Conservation (phyloP, 2,888 invertebrate species). For the Pseudococcus viburni region DNA sequence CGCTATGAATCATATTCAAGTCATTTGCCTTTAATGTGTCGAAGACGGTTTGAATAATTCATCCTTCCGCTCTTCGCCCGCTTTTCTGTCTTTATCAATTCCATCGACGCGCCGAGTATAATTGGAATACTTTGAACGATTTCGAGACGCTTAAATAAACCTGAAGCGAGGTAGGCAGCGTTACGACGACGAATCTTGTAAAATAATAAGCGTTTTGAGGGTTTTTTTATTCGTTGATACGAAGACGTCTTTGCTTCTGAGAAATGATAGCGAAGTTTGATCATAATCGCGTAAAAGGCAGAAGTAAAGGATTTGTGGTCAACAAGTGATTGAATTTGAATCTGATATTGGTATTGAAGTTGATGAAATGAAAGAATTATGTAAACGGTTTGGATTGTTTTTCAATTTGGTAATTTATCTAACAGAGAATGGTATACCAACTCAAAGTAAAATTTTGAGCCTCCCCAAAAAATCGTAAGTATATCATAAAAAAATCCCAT, state of each 20-base stretch:
- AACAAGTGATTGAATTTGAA: not conserved
- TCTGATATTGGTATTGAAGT: too few species aligned
- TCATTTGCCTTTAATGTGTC: conserved; percentile 57
- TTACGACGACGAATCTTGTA: not conserved
- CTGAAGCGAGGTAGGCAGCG: not conserved
- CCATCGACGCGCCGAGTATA: conserved; percentile 39
- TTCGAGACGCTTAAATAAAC: conserved; percentile 41
- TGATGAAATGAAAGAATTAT: too few species aligned
- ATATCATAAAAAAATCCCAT: too few species aligned
- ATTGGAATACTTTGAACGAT: conserved; percentile 47
- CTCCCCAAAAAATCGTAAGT: too few species aligned
- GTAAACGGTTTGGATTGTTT: too few species aligned
- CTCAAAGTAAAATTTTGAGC: too few species aligned
- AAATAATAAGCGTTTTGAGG: not conserved
- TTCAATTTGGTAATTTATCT: too few species aligned
- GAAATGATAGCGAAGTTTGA: too few species aligned
- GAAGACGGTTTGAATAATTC: conserved; percentile 56
- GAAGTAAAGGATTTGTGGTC: not conserved
- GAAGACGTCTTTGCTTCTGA: not conserved
- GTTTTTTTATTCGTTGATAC: not conserved
- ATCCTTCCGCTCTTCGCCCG: conserved; percentile 5
- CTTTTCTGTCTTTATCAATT: conserved; percentile 21
- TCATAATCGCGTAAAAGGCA: not conserved
- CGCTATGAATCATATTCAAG: conserved; percentile 53
- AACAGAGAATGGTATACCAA: too few species aligned